Base-by-base conservation (phyloP, 1,140 invertebrate species). In the Sminthurides bifidus region DNA sequence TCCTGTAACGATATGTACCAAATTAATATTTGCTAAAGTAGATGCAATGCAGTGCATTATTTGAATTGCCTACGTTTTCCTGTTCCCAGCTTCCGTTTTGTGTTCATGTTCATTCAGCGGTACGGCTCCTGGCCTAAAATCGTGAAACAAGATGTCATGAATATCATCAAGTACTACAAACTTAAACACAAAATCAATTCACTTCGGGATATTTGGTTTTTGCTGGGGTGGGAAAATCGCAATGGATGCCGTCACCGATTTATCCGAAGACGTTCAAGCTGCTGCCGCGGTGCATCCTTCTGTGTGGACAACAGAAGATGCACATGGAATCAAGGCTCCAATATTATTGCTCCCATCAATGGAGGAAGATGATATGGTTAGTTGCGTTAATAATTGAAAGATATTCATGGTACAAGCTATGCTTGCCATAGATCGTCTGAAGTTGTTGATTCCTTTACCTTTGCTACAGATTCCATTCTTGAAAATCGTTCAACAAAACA, bases 211-310 rank as follows among this genome's bases (percentile, higher is more conserved):
- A 21, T 61, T 61, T 40, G 63, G 63, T 27, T 59, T 61, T 30
- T 65, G 63, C 29, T 65, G 63, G 63, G 63, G 63, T 30, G 63
- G 59, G 17, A 59, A 50, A 33, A 53, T 65, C 21, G 37, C 59
- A 2, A 29, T 55, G 3, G 19, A 53, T 24, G 63, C 59, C 6
- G 56, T 52, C 2, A 37, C 46, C 0, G 51, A 65, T 14, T n/a
- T 56, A 2, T n/a, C 41, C 14, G 40, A 43, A 12, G 46, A 56
- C 5, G 58, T 65, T 24, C 50, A 53, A 27, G 63, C 41, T n/a
- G 57, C 59, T 1, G 63, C 53, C 4, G 31, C 58, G 17, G 45
- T 65, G 37, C 59, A 61, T 52, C 56, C 63, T n/a, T 56, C 59
- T 2, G 43, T 24, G 12, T 48, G 58, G 19, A 37, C n/a, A 31